Evolutionary conservation across 2,888 invertebrate genomes (phyloP).

Genomic region (Andrena fulva): DNA sequence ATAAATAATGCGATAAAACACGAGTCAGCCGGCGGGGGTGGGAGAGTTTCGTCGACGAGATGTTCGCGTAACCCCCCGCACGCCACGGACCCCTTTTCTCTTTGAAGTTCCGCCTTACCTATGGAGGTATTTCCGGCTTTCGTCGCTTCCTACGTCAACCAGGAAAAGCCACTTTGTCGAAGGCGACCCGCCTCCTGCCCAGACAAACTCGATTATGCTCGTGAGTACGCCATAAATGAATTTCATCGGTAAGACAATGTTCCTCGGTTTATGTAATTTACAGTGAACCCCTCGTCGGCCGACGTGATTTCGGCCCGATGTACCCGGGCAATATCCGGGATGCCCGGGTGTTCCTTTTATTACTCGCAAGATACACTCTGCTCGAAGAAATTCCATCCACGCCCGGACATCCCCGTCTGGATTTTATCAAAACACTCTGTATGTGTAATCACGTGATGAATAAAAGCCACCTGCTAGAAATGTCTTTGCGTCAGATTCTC

Average conservation of each 20-base stretch:
- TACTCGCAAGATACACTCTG: not conserved
- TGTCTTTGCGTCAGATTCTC: too few species aligned
- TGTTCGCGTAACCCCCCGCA: conserved; percentile 34
- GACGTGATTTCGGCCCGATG: conserved; percentile 24
- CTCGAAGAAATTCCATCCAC: not conserved
- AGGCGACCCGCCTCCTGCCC: conserved; percentile 50
- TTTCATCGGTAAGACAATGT: conserved; percentile 66
- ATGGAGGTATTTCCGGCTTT: conserved; percentile 62
- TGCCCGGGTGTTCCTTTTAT: conserved; percentile 14
- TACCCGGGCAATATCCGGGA: not conserved
- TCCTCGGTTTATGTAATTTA: conserved; percentile 65
- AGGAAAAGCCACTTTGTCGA: conserved; percentile 67
- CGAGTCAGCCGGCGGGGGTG: conserved; percentile 79
- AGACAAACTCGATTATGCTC: conserved; percentile 69
- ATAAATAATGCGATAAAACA: conserved; percentile 85
- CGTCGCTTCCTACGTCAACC: conserved; percentile 59
- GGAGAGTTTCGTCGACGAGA: conserved; percentile 62
- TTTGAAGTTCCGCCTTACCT: conserved; percentile 63
- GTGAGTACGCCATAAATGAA: conserved; percentile 69
- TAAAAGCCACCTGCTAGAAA: too few species aligned
- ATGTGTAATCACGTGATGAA: too few species aligned
- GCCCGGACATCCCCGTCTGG: not conserved
- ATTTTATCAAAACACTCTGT: too few species aligned
- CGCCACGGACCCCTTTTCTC: conserved; percentile 29
- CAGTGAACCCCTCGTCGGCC: conserved; percentile 36